These are phyloP conservation scores for Drosophila asahinai DNA, from an alignment of 1,140 invertebrate genomes.

Conservation along the genomic window DNA sequence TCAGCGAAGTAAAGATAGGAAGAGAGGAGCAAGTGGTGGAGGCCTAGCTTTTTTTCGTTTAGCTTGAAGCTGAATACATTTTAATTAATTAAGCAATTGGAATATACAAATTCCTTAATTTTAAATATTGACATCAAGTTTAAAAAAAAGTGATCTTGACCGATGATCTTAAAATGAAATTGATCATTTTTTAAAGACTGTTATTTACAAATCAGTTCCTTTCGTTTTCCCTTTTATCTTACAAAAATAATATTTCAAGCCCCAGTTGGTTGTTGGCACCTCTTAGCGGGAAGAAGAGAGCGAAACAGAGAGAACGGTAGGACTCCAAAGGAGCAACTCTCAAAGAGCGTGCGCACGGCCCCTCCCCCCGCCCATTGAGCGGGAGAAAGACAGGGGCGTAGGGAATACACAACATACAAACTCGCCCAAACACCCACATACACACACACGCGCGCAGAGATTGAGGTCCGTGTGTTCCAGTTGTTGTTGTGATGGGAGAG, in stretches of 20 bases:
- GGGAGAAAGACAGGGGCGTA: conserved; percentile 43
- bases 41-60: neutral
- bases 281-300: conserved; percentile 4
- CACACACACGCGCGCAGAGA: conserved; percentile 11
- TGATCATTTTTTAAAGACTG: too few species aligned
- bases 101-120: too few species aligned
- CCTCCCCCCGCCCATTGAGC: conserved; percentile 16
- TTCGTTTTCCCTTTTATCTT: too few species aligned
- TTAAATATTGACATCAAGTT: too few species aligned
- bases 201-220: too few species aligned
- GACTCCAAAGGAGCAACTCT: conserved; percentile 23
- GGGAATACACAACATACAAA: conserved; percentile 58
- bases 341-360: conserved; percentile 66
- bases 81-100: neutral
- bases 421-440: conserved; percentile 32
- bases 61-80: neutral
- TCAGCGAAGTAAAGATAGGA: conserved; percentile 2
- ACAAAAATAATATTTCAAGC: neutral
- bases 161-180: too few species aligned
- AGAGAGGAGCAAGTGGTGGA: conserved; percentile 7
- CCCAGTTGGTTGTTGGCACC: conserved; percentile 4
- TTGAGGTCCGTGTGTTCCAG: conserved; percentile 59
- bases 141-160: too few species aligned
- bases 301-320: conserved; percentile 9
- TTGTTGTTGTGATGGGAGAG: conserved; percentile 51